These are phyloP conservation scores for Amphipyra tragopoginis DNA, from an alignment of 2,888 invertebrate genomes.

Conservation along the genomic window DNA sequence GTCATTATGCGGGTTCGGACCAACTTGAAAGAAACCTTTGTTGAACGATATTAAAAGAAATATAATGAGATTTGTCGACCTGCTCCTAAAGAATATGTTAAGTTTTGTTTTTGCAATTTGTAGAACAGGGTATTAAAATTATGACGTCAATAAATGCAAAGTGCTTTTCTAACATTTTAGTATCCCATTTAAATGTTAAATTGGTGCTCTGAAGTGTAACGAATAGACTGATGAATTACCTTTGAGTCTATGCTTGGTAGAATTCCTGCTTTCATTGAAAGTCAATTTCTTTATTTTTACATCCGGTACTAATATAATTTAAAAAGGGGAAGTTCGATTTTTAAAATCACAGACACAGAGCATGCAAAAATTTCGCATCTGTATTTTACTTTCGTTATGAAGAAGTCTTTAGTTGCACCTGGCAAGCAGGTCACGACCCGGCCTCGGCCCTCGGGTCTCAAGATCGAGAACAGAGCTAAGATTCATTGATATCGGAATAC, in stretches of 20 bases:
- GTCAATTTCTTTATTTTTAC: conserved; percentile 2
- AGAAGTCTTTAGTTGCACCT: conserved; percentile 66
- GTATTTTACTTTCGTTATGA: conserved; percentile 38
- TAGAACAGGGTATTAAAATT: conserved; percentile 41
- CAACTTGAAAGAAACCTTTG: conserved; percentile 53
- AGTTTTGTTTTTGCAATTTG: conserved; percentile 50
- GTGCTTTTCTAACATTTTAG: conserved; percentile 45
- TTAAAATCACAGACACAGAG: background rate
- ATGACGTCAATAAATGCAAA: conserved; percentile 39
- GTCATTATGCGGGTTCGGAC: conserved; percentile 52
- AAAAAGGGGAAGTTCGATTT: background rate
- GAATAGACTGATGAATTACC: conserved; percentile 37
- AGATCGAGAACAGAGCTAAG: conserved; percentile 66
- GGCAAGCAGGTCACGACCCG: conserved; percentile 73
- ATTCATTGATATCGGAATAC: conserved; percentile 71
- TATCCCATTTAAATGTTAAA: conserved; percentile 47
- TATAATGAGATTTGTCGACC: conserved; percentile 36
- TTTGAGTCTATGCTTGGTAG: conserved; percentile 22
- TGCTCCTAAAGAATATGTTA: conserved; percentile 43
- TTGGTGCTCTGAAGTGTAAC: conserved; percentile 31
- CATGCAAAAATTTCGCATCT: conserved; percentile 10
- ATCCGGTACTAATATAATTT: background rate
- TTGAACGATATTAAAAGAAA: conserved; percentile 53
- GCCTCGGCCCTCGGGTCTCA: conserved; percentile 62
- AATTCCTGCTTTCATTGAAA: conserved; percentile 28